A percentile compares a stretch with the other conserved stretches of the same genome.
phyloP scores from a whole-genome alignment of 92 coral and sea anemone genomes.

The Bergia sp. region DNA sequence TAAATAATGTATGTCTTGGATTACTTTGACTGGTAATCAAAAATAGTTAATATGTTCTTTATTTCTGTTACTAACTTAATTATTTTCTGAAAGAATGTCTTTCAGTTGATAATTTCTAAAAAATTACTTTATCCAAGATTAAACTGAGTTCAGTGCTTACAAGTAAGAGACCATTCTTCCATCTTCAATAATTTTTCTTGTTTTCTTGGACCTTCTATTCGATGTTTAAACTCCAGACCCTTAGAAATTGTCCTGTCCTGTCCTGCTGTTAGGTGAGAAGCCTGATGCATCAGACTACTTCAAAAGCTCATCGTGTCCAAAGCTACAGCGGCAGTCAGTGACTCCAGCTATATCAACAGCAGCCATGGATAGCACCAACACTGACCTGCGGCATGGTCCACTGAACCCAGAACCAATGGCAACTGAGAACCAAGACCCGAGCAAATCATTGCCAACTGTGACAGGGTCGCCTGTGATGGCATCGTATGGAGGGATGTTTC shows the following conservation, averaged over 20 bases:
- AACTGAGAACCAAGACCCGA: constrained; percentile 96
- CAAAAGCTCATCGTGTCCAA: constrained; percentile 86
- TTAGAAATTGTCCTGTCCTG: not conserved
- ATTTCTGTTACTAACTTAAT: too few relatives aligned
- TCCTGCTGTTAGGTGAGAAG: constrained; percentile 74
- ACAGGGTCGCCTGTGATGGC: constrained; percentile 12
- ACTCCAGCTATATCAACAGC: constrained; percentile 83
- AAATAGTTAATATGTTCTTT: too few relatives aligned
- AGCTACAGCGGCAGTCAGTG: constrained; percentile 80
- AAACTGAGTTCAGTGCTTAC: too few relatives aligned
- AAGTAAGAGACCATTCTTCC: too few relatives aligned
- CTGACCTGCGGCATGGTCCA: constrained; percentile 65
- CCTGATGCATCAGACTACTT: constrained; percentile 94
- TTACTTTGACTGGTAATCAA: too few relatives aligned
- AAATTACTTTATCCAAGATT: too few relatives aligned
- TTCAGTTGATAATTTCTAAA: too few relatives aligned
- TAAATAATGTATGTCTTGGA: too few relatives aligned
- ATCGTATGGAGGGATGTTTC: not conserved
- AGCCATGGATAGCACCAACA: constrained; percentile 71
- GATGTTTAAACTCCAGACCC: not conserved
- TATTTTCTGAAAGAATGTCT: too few relatives aligned
- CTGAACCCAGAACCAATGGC: constrained; percentile 75
- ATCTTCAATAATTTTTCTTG: not conserved
- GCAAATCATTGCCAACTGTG: constrained; percentile 62
- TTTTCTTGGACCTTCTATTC: not conserved